Evolutionary conservation across 2,888 invertebrate genomes (phyloP), one percentile per base, ranked within the genome.

Genomic region (Morpho helenor): DNA sequence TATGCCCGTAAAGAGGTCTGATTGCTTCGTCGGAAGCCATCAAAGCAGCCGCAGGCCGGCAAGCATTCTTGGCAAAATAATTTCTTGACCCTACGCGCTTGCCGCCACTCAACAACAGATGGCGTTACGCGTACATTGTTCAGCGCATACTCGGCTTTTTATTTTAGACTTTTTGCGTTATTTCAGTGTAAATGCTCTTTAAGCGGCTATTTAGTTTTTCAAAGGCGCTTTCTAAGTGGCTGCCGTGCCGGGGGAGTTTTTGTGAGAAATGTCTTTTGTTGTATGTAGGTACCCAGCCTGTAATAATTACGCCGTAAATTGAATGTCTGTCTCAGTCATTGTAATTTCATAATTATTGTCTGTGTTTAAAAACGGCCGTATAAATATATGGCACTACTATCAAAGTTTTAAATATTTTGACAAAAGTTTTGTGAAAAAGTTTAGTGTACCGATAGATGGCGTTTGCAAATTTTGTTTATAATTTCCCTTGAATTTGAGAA

Each of bases 21-120:
- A 90, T 90, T 89, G 86, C 88, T 84, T 84, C 86, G 87, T 87
- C 84, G 89, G 89, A 84, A 87, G 73, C 76, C 84, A 79, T 89
- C 90, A 90, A 90, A 90, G 90, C 78, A 69, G 73, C 87, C 87
- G 87, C 86, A 73, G 75, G 76, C 77, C 76, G 80, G 72, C 80
- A 71, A 64, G 74, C 80, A 90, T 89, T 87, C 88, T 76, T 77
- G 71, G 73, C 74, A 64, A 79, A 84, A 83, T 82, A 74, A 82
- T 82, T 73, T 77, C 80, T 82, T 85, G 84, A 86, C 86, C 87
- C 80, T 76, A 73, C 79, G 73, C 70, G 70, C 67, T 73, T 75
- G 73, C 74, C 73, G 68, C 77, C 83, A 85, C 87, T 86, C 82
- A 72, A 64, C 87, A 72, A 80, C 80, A 89, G 90, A 88, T 89